Percentiles rank a stretch among this genome's conserved stretches.
phyloP scores from a whole-genome alignment of 2,113 vertebrate species.

The Gnathonemus echidnorhynchus region DNA sequence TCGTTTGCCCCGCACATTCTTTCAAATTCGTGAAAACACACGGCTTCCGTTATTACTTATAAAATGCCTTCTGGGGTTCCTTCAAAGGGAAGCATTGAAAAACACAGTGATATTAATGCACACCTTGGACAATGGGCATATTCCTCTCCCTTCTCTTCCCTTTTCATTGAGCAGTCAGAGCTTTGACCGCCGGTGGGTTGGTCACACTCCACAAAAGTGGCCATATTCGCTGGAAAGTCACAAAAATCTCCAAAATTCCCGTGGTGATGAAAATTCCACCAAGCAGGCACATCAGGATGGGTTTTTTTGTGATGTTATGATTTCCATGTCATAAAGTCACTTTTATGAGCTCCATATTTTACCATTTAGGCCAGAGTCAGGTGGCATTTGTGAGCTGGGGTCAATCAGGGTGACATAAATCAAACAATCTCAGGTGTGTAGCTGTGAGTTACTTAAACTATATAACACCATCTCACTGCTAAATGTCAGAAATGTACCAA shows the following conservation, averaged over 20 bases:
- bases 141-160: not conserved
- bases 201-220: not conserved
- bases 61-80: not conserved
- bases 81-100: not conserved
- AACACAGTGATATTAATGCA: not conserved
- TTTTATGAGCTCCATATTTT: not conserved
- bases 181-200: not conserved
- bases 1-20: not conserved
- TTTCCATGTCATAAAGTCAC: not conserved
- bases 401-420: not conserved
- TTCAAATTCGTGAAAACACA: not conserved
- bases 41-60: not conserved
- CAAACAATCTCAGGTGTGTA: not conserved
- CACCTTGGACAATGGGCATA: not conserved
- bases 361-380: not conserved
- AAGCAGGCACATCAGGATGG: not conserved
- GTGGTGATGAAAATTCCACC: not conserved
- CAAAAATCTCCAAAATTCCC: not conserved
- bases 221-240: not conserved
- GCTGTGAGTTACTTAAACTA: not conserved
- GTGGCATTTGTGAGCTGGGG: not conserved
- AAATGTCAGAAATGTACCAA: not conserved
- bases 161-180: not conserved
- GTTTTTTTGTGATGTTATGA: not conserved
- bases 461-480: not conserved